Evolutionary conservation across 2,113 vertebrate genomes (phyloP).

Genomic region (Xyliphius kryptos): DNA sequence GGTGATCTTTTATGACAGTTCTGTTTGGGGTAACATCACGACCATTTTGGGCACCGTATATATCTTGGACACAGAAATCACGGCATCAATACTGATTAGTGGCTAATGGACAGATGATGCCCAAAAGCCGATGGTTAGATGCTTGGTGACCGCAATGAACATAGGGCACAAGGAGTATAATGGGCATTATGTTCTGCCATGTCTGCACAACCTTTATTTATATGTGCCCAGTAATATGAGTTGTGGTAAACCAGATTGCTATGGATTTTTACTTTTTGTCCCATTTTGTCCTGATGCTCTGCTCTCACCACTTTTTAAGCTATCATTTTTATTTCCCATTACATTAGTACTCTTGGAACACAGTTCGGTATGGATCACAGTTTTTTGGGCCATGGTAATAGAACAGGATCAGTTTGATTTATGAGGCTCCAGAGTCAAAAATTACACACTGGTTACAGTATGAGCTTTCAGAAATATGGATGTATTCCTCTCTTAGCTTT

Average conservation of each 20-base stretch:
- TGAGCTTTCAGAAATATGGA: too few species aligned
- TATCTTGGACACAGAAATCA: background rate
- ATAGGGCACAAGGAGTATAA: background rate
- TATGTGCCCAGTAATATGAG: background rate
- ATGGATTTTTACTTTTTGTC: too few species aligned
- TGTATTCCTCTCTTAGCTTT: too few species aligned
- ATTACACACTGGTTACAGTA: too few species aligned
- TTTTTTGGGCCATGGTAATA: too few species aligned
- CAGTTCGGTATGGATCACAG: too few species aligned
- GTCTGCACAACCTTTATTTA: conserved; percentile 6
- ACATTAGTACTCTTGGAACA: too few species aligned
- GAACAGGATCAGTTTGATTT: too few species aligned
- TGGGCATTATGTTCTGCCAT: conserved; percentile 15
- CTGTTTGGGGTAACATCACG: background rate
- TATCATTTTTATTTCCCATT: too few species aligned
- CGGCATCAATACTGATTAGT: conserved; percentile 9
- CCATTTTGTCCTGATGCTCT: too few species aligned
- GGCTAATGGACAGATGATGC: background rate
- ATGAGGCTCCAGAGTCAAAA: too few species aligned
- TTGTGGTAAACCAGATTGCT: conserved; percentile 8
- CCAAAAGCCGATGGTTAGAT: conserved; percentile 1
- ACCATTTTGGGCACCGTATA: background rate
- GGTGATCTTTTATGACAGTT: conserved; percentile 1
- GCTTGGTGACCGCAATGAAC: background rate
- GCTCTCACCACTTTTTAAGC: too few species aligned